phyloP scores from a whole-genome alignment of 2,888 invertebrate species.

The Clunio marinus region DNA sequence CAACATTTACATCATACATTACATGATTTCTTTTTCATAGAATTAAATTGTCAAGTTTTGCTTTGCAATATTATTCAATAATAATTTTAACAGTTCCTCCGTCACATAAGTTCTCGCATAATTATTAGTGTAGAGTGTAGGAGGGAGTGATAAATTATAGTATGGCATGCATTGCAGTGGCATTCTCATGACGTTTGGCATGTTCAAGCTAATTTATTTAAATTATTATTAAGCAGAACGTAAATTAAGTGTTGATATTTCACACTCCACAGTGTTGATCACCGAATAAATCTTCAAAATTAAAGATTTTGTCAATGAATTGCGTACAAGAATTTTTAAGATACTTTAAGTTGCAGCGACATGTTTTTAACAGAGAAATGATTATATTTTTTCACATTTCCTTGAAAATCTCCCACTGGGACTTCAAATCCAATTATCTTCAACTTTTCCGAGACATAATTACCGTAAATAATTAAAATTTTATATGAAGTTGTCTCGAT shows the following conservation, averaged over 20 bases:
- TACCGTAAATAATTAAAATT: conserved; percentile 35
- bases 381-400: conserved; percentile 5
- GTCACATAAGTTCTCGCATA: conserved; percentile 33
- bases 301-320: not conserved
- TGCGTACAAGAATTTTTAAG: no score
- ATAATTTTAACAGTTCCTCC: not conserved
- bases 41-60: no score
- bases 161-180: conserved; percentile 4
- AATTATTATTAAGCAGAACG: conserved; percentile 28
- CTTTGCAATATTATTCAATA: no score
- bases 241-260: not conserved
- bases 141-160: conserved; percentile 15
- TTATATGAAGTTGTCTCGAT: conserved; percentile 22
- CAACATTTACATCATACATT: no score
- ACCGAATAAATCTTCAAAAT: not conserved
- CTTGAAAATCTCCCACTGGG: not conserved
- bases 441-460: conserved; percentile 15
- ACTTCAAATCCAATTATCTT: not conserved
- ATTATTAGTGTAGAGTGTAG: not conserved
- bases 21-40: no score
- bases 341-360: no score
- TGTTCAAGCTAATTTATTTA: conserved; percentile 34
- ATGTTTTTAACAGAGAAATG: not conserved
- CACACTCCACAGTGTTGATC: conserved; percentile 6
- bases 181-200: conserved; percentile 13